Evolutionary conservation across 2,888 invertebrate species (phyloP).

Genomic region (Dryomyza anilis): DNA sequence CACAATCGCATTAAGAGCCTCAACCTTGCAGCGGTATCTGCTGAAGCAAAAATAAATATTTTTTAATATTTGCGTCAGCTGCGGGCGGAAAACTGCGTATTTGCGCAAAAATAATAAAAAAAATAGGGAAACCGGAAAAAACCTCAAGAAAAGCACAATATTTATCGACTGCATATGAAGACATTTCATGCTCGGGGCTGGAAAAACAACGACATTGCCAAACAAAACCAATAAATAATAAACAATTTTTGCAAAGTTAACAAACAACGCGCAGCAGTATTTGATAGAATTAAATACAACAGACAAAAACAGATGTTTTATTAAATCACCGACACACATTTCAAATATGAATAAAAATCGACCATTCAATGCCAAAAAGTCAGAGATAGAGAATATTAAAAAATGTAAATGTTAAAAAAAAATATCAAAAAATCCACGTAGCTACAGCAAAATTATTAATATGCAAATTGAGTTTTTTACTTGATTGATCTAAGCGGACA

Average conservation of each 20-base stretch:
- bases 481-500: slow-evolving; percentile 58
- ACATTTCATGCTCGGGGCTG: too few species aligned
- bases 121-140: background rate
- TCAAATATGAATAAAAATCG: background rate
- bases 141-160: background rate
- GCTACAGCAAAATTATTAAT: slow-evolving; percentile 51
- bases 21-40: background rate
- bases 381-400: background rate
- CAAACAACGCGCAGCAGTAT: background rate
- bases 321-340: too few species aligned
- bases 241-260: background rate
- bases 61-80: background rate
- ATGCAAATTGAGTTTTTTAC: slow-evolving; percentile 60
- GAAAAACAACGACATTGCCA: background rate
- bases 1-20: background rate
- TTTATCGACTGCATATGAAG: too few species aligned
- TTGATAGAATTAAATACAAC: background rate
- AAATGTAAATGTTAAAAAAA: background rate
- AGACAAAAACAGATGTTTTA: background rate
- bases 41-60: background rate
- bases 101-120: too few species aligned
- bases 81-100: background rate
- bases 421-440: background rate
- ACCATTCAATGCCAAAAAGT: background rate
- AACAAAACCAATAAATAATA: background rate